Base-by-base conservation (phyloP, 2,113 vertebrate species). In the Phyllopteryx taeniolatus region DNA sequence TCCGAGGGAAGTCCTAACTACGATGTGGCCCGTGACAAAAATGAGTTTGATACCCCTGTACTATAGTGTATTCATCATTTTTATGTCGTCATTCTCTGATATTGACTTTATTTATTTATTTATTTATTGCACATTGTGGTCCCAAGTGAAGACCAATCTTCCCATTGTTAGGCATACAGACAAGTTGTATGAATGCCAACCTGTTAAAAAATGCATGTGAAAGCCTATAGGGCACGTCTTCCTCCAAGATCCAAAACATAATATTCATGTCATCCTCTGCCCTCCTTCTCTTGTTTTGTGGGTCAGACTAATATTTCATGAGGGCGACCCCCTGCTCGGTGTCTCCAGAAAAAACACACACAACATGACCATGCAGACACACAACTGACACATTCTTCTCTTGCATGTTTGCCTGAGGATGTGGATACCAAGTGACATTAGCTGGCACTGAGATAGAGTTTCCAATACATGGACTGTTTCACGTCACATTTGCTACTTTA, bases 181-280 rank as follows among this genome's bases (percentile, higher is more conserved):
- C 11, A 46, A 76, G 1, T 78, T 57, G 43, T 13, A 20, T 42
- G 81, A 81, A 85, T 79, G 73, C 33, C 71, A 72, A 8, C 46
- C 46, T 51, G 11, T 71, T 84, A 47, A 87, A 88, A 85, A 78
- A 89, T 89, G 85, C 33, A 90, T 77, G 44, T 49, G 46, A 42
- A 70, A 13, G 75, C 76, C 83, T 73, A 42, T 27, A 43, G 80
- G 83, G 78, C 70, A 68, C 33, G 39, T 71, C 81, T 64, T 81
- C 60, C 67, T 80, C 62, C 35, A 53, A 56, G 82, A 81, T 75
- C 59, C 73, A 71, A 81, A 83, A 80, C 86, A 74, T 83, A 84
- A 84, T 85, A 90, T 87, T 87, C 78, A 90, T 84, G 87, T 66
- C 68, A 72, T 63, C 68, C 61, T 79, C 42, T 70, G 73, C 66